Evolutionary conservation across 2,113 vertebrate genomes (phyloP).

Genomic region (Rhinichthys klamathensis): DNA sequence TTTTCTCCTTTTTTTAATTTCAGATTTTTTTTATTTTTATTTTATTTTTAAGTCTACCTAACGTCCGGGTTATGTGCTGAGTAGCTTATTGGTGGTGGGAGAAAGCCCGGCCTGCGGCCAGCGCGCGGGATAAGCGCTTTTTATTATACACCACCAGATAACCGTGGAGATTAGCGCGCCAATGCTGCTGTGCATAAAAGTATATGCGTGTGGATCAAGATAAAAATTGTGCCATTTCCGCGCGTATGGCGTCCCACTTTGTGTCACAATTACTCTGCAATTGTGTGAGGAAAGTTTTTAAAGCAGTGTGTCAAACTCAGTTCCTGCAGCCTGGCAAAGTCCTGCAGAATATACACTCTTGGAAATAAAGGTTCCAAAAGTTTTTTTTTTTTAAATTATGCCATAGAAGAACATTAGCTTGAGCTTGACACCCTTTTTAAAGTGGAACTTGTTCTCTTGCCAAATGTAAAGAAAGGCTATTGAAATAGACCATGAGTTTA

Average conservation of each 20-base stretch:
- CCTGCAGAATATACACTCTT: not conserved
- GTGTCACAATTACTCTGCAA: not conserved
- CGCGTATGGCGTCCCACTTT: not conserved
- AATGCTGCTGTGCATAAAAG: conserved; percentile 40
- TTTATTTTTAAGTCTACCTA: not conserved
- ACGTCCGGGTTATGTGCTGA: conserved; percentile 11
- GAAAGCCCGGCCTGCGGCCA: conserved; percentile 30
- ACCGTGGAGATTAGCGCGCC: conserved; percentile 40
- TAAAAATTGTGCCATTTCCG: conserved; percentile 32
- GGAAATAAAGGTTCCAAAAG: too few species aligned
- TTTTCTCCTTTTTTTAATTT: conserved; percentile 14
- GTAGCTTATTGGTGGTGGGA: not conserved
- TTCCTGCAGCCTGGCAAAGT: not conserved
- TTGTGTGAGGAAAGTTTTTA: not conserved
- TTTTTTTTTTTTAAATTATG: too few species aligned
- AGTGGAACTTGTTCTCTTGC: not conserved
- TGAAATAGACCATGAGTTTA: not conserved
- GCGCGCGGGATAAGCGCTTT: conserved; percentile 47
- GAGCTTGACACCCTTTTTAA: not conserved
- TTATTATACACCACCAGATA: conserved; percentile 54
- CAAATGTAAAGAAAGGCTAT: not conserved
- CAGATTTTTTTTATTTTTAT: conserved; percentile 33
- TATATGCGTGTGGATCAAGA: conserved; percentile 45
- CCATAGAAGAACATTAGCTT: too few species aligned
- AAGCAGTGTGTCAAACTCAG: not conserved